phyloP scores from a whole-genome alignment of 23 tunicate genomes.

The Phallusia fumigata region DNA sequence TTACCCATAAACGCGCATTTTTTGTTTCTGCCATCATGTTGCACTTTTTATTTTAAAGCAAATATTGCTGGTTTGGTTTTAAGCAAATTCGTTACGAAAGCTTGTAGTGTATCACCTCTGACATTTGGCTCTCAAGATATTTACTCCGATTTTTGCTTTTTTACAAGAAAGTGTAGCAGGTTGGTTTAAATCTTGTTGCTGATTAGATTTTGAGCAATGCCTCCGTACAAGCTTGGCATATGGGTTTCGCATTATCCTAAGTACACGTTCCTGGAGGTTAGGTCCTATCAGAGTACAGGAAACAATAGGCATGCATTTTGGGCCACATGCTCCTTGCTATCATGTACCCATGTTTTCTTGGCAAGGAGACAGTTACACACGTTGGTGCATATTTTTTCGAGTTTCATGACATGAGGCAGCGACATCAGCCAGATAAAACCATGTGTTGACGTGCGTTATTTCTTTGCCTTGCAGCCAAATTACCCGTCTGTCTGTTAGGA shows the following conservation, averaged over 20 bases:
- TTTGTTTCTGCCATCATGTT: neutral
- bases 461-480: constrained; percentile 1
- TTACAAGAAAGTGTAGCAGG: too few relatives aligned
- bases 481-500: neutral
- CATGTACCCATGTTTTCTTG: too few relatives aligned
- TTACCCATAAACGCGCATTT: neutral
- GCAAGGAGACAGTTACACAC: neutral
- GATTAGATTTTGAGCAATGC: too few relatives aligned
- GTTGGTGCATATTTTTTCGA: neutral
- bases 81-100: too few relatives aligned
- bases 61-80: too few relatives aligned
- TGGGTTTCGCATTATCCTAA: neutral
- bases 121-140: too few relatives aligned
- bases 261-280: neutral
- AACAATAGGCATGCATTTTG: constrained; percentile 8
- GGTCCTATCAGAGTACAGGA: constrained; percentile 6
- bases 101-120: too few relatives aligned
- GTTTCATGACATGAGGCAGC: neutral
- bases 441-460: neutral
- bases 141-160: too few relatives aligned
- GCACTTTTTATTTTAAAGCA: too few relatives aligned
- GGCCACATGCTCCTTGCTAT: neutral
- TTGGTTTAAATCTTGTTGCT: too few relatives aligned
- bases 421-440: neutral
- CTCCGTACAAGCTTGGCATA: neutral